Evolutionary conservation across 2,113 vertebrate species (phyloP).

Genomic region (Mesocricetus auratus): DNA sequence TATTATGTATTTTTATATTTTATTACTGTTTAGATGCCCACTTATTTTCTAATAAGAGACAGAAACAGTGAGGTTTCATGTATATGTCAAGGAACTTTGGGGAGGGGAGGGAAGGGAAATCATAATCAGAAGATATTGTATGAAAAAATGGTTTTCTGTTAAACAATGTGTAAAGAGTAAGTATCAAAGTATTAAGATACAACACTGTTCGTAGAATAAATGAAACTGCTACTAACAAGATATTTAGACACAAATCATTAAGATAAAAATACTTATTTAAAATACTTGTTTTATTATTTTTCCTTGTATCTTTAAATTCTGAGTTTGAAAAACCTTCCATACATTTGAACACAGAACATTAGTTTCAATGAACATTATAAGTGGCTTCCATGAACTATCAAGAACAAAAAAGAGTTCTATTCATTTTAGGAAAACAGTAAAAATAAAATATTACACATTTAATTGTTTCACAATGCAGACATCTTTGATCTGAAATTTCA

Average conservation of each 20-base stretch:
- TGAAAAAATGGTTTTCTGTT: background rate
- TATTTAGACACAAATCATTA: background rate
- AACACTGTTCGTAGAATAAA: background rate
- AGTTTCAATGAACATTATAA: background rate
- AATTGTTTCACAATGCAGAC: background rate
- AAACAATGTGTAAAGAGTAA: background rate
- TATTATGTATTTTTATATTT: background rate
- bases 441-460: background rate
- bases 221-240: background rate
- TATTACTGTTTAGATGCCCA: background rate
- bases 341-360: background rate
- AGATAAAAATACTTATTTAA: background rate
- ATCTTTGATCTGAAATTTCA: background rate
- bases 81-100: background rate
- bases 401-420: background rate
- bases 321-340: background rate
- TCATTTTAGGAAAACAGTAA: background rate
- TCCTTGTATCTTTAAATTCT: background rate
- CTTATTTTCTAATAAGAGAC: background rate
- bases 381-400: background rate
- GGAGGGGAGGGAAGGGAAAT: background rate
- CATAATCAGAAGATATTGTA: background rate
- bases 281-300: background rate
- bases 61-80: background rate
- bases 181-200: background rate